Evolutionary conservation across 2,113 vertebrate genomes (phyloP), one percentile per base, ranked within the genome.

Genomic region (Ia io): DNA sequence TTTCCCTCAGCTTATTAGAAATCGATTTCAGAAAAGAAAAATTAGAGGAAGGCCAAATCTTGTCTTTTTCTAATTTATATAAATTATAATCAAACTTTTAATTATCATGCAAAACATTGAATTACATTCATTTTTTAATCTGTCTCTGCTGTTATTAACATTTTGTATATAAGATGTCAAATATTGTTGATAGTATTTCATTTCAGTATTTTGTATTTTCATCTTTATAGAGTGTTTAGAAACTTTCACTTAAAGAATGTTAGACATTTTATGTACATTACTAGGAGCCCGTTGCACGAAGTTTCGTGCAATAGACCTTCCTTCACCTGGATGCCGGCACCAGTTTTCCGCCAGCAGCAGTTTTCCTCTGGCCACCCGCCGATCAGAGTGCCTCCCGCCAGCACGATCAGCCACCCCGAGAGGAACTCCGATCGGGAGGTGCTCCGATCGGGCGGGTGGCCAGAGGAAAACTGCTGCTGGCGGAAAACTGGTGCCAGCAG

Each of bases 51-150:
- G 25, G 22, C 12, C 3, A 42, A 89, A 84, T 86, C 35, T 83
- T 92, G 5, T 71, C 65, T 93, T 88, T 86, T 74, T 40, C 37
- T 71, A 76, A 92, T 18, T 86, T 78, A 70, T 42, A 83, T 63
- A 92, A 91, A 86, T 85, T 83, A 86, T 84, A 87, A 90, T 61
- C 44, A 71, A 76, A 87, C 30, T 83, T 74, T 94, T 91, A 94
- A 84, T 95, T 88, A 65, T 74, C n/a, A 61, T 93, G 47, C 5
- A 78, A 86, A 95, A 84, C 69, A 77, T 30, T 83, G 77, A 89
- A 51, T 84, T 11, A 51, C 40, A 88, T n/a, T 91, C 88, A 79
- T 59, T 89, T 65, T 92, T 93, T 40, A 2, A 51, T 83, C 74
- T 73, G 22, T 88, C 84, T 76, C 61, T 51, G 10, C 61, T 95